phyloP scores from a whole-genome alignment of 1,140 invertebrate genomes.

The Diprion similis region DNA sequence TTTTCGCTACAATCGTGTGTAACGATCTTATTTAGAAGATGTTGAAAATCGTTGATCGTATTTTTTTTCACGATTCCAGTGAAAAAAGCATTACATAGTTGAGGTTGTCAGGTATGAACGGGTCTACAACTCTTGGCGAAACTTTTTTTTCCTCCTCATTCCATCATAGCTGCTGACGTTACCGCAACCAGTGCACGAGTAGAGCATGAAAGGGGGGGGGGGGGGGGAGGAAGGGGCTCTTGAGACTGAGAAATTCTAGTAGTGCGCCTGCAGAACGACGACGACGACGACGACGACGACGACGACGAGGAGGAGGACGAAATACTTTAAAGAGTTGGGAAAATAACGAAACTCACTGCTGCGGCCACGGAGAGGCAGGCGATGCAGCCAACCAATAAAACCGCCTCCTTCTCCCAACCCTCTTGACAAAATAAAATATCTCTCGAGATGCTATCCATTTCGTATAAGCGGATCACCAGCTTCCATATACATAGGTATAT shows the following conservation, averaged over 20 bases:
- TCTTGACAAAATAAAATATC: constrained; percentile 15
- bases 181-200: no score
- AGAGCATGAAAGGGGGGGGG: no score
- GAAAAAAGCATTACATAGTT: no score
- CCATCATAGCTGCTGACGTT: no score
- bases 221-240: not conserved
- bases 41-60: no score
- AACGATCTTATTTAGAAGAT: no score
- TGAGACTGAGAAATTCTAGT: not conserved
- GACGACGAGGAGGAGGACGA: not conserved
- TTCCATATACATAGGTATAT: constrained; percentile 21
- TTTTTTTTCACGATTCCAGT: no score
- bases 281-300: not conserved
- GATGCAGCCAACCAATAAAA: constrained; percentile 10
- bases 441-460: constrained; percentile 33
- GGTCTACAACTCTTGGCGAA: no score
- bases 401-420: not conserved
- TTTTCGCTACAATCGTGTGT: no score
- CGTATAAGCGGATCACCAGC: constrained; percentile 40
- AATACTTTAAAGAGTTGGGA: not conserved
- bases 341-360: not conserved
- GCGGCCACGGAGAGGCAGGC: not conserved
- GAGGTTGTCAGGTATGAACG: no score
- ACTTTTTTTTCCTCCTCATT: no score
- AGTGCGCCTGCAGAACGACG: not conserved